A percentile compares a stretch with the other conserved stretches of the same genome.
phyloP scores from a whole-genome alignment of 2,113 vertebrate genomes.

The Pipra filicauda region DNA sequence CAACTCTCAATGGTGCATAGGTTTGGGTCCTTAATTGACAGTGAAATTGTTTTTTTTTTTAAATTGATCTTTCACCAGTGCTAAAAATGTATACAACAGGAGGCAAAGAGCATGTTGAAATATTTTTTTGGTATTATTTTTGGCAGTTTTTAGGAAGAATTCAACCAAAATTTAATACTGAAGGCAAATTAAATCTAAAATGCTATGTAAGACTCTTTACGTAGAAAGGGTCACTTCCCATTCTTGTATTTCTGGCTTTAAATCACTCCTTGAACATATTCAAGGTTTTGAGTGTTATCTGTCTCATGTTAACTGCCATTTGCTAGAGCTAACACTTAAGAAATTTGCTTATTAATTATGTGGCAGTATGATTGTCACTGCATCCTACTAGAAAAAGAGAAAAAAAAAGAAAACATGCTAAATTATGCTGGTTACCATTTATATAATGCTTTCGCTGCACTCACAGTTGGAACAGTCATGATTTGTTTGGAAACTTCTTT shows the following conservation, averaged over 20 bases:
- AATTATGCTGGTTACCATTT: neutral
- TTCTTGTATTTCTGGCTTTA: neutral
- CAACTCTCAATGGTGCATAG: neutral
- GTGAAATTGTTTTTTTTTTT: neutral
- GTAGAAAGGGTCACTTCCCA: neutral
- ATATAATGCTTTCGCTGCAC: neutral
- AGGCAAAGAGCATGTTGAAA: neutral
- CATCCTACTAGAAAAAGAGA: neutral
- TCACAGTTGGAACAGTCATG: neutral
- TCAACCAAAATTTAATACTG: neutral
- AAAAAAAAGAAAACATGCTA: neutral
- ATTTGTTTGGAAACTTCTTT: neutral
- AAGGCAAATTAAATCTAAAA: neutral
- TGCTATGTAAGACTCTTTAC: neutral
- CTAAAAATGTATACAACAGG: neutral
- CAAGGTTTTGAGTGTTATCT: neutral
- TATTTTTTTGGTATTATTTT: neutral
- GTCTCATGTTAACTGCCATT: neutral
- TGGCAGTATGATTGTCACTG: neutral
- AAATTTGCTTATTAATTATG: neutral
- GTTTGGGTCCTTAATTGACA: neutral
- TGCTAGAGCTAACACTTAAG: neutral
- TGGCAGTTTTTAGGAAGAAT: neutral
- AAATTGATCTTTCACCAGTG: neutral
- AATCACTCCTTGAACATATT: neutral